These are phyloP conservation scores for Parazoanthus atlanticus DNA, from an alignment of 92 coral and sea anemone species.

Conservation along the genomic window DNA sequence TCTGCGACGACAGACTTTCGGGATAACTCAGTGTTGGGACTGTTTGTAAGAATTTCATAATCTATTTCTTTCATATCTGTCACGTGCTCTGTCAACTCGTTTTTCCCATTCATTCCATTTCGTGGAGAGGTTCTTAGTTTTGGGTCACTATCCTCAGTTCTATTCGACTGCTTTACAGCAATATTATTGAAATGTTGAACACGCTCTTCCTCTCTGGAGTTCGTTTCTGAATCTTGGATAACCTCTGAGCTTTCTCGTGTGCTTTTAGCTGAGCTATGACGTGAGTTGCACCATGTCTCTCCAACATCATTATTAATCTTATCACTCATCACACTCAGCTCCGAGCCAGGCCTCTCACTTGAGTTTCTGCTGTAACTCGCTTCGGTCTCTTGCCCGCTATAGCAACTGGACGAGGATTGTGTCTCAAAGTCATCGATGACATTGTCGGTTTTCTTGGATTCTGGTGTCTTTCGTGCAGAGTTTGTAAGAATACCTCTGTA, in stretches of 20 bases:
- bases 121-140: not conserved
- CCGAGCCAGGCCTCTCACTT: not conserved
- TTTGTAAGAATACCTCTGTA: constrained; percentile 13
- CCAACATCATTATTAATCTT: not conserved
- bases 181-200: not conserved
- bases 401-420: constrained; percentile 18
- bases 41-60: not conserved
- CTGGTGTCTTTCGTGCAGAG: not conserved
- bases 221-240: not conserved
- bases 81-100: not conserved
- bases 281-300: not conserved
- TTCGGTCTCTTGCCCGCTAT: constrained; percentile 14
- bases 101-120: not conserved
- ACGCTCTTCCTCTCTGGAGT: not conserved
- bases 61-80: not conserved
- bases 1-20: not conserved
- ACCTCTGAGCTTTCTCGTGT: not conserved
- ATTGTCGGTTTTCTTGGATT: not conserved
- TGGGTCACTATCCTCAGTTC: not conserved
- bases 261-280: not conserved
- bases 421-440: constrained; percentile 8
- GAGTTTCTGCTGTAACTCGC: constrained; percentile 15
- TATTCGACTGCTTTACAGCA: not conserved
- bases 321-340: constrained; percentile 8
- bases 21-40: not conserved